Evolutionary conservation across 2,888 invertebrate genomes (phyloP).

Genomic region (Ptycholaimellus sp.): DNA sequence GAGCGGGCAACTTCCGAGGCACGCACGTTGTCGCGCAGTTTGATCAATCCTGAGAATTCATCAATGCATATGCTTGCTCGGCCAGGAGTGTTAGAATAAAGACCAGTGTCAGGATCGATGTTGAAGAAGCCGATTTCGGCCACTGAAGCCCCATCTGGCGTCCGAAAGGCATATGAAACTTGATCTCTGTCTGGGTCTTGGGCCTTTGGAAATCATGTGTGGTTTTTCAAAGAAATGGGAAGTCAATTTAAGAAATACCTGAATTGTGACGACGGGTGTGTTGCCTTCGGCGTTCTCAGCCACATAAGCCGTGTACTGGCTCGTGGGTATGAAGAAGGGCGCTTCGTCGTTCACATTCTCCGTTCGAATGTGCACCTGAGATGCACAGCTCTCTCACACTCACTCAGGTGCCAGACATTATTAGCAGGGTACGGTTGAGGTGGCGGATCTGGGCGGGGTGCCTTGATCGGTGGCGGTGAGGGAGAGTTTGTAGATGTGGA

Average conservation of each 20-base stretch:
- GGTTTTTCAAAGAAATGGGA: no score
- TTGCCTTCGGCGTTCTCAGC: constrained; percentile 22
- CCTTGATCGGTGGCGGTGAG: constrained; percentile 29
- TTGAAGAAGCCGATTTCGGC: constrained; percentile 14
- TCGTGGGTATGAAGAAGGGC: constrained; percentile 19
- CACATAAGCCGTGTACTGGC: constrained; percentile 18
- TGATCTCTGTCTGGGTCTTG: constrained; percentile 20
- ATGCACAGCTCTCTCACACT: not conserved
- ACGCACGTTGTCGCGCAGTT: constrained; percentile 25
- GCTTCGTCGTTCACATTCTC: constrained; percentile 31
- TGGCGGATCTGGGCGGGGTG: constrained; percentile 16
- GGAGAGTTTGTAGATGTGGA: constrained; percentile 27
- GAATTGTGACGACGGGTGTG: constrained; percentile 6
- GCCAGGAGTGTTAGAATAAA: not conserved
- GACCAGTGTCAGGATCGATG: constrained; percentile 21
- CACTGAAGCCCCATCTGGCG: constrained; percentile 7
- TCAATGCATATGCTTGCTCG: not conserved
- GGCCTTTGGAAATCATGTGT: no score
- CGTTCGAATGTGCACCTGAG: constrained; percentile 25
- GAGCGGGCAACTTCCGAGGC: constrained; percentile 13
- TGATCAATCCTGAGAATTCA: constrained; percentile 18
- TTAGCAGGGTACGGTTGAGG: constrained; percentile 19
- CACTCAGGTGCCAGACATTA: not conserved
- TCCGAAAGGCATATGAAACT: constrained; percentile 9
- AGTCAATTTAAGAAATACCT: no score